Conservation (phyloP, 2,113 vertebrate genomes). For the Paedocypris sp. region DNA sequence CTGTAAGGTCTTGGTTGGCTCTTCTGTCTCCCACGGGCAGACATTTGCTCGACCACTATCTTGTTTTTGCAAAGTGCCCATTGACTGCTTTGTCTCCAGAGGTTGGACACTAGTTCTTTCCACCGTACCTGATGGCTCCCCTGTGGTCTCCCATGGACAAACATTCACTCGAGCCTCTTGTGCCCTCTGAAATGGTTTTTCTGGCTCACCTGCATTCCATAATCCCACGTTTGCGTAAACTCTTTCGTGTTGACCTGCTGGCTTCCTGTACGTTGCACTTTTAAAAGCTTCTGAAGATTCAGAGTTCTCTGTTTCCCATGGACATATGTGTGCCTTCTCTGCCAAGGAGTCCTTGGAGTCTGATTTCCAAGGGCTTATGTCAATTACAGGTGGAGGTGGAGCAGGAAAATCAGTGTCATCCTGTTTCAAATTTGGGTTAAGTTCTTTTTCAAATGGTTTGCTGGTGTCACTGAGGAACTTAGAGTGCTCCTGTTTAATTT, state of each 20-base stretch:
- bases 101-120: too few species aligned
- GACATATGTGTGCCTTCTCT: conserved; percentile 33
- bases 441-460: conserved; percentile 21
- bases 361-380: conserved; percentile 11
- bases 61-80: too few species aligned
- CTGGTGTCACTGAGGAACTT: background rate
- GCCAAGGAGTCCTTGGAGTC: conserved; percentile 28
- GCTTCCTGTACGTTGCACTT: background rate
- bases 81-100: too few species aligned
- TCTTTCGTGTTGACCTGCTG: background rate
- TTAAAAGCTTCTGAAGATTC: conserved; percentile 17
- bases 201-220: background rate
- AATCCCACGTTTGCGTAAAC: background rate
- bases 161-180: background rate
- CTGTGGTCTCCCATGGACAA: too few species aligned
- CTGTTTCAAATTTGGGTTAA: conserved; percentile 19
- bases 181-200: background rate
- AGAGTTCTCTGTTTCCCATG: conserved; percentile 31
- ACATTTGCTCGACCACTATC: too few species aligned
- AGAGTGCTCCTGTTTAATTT: background rate
- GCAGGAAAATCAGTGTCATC: background rate
- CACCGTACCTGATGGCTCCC: too few species aligned
- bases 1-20: too few species aligned
- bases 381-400: background rate
- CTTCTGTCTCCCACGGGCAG: too few species aligned